Evolutionary conservation across 1,140 invertebrate genomes (phyloP).

Genomic region (Drosophila micromelanica): DNA sequence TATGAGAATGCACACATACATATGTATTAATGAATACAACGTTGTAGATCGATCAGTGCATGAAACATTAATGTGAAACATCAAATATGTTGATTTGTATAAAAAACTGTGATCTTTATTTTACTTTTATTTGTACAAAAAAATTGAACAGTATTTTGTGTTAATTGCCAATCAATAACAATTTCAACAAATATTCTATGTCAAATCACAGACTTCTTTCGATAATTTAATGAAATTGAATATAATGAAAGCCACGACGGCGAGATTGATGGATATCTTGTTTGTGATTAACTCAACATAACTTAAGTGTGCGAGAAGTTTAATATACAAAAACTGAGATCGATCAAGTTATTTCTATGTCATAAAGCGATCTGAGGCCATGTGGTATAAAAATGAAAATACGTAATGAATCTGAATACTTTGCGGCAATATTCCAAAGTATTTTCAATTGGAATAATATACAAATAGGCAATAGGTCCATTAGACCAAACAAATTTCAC

Average conservation of each 20-base stretch:
- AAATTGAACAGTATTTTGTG: background rate
- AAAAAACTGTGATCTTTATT: conserved; percentile 1
- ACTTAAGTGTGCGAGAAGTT: conserved; percentile 1
- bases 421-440: conserved; percentile 27
- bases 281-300: background rate
- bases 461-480: background rate
- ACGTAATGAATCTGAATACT: conserved; percentile 35
- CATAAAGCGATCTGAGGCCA: conserved; percentile 31
- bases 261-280: conserved; percentile 1
- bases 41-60: background rate
- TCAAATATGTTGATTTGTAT: background rate
- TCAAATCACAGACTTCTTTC: background rate
- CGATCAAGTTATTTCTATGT: conserved; percentile 5
- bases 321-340: background rate
- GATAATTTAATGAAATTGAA: background rate
- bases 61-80: background rate
- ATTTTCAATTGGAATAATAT: conserved; percentile 22
- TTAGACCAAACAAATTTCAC: background rate
- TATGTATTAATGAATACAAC: background rate
- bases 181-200: background rate
- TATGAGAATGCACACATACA: background rate
- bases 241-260: conserved; percentile 1
- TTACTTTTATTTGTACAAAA: background rate
- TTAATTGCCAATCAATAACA: background rate
- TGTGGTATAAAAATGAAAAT: conserved; percentile 66